Conservation (phyloP, 2,888 invertebrate genomes). For the Scelioninae gen. 2 region DNA sequence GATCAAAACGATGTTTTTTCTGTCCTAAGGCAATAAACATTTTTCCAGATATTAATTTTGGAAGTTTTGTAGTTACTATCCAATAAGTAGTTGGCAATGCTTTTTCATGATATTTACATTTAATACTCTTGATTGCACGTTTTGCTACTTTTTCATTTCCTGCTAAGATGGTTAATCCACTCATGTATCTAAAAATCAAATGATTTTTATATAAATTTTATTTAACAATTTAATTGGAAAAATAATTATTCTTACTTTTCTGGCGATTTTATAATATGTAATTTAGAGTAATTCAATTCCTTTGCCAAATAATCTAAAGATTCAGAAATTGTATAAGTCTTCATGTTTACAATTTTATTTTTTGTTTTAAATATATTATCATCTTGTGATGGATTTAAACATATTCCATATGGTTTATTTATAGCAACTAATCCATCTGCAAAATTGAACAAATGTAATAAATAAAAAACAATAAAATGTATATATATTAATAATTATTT, state of each 20-base stretch:
- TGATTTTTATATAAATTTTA: not conserved
- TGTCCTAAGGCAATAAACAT: constrained; percentile 27
- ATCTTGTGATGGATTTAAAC: not conserved
- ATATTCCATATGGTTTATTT: constrained; percentile 57
- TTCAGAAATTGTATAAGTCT: constrained; percentile 24
- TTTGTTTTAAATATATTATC: constrained; percentile 1
- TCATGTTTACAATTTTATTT: constrained; percentile 35
- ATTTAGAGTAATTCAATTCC: constrained; percentile 30
- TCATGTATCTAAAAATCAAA: constrained; percentile 48
- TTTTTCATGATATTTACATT: not conserved
- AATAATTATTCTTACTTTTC: constrained; percentile 48
- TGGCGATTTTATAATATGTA: constrained; percentile 49
- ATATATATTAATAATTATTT: too few species aligned
- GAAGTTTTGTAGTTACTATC: constrained; percentile 57
- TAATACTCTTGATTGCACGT: constrained; percentile 13
- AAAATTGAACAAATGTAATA: constrained; percentile 5
- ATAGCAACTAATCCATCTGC: constrained; percentile 55
- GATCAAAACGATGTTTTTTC: constrained; percentile 17
- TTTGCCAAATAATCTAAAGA: constrained; percentile 45
- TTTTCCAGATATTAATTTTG: constrained; percentile 31
- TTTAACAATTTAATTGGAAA: not conserved
- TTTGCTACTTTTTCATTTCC: constrained; percentile 12
- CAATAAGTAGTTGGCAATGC: constrained; percentile 46
- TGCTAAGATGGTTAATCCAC: constrained; percentile 50
- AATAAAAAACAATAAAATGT: not conserved